Percentiles rank a stretch among this genome's conserved stretches.
phyloP scores from a whole-genome alignment of 2,797 vertebrate species.

The Onychomys torridus region DNA sequence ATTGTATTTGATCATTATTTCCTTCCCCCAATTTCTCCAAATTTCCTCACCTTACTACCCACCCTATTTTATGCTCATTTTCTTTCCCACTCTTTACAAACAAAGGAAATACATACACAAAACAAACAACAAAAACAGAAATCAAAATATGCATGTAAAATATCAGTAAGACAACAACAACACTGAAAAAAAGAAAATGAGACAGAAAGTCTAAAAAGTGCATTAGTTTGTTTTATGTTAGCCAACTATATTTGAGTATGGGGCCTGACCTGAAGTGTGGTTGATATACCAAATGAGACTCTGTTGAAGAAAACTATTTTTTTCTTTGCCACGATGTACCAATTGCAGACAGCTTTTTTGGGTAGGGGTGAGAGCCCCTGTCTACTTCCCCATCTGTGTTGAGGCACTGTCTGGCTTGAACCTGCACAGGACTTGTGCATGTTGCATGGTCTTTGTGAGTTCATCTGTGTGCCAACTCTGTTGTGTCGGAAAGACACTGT shows the following conservation, averaged over 20 bases:
- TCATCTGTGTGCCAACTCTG: background rate
- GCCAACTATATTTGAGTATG: background rate
- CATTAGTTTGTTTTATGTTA: background rate
- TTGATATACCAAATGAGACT: background rate
- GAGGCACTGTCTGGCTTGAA: background rate
- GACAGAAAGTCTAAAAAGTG: background rate
- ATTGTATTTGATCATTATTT: background rate
- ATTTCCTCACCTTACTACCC: background rate
- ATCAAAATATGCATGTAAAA: background rate
- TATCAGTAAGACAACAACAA: background rate
- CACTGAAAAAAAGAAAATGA: background rate
- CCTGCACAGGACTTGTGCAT: background rate
- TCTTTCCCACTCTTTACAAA: background rate
- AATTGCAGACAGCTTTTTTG: background rate
- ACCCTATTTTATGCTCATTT: background rate
- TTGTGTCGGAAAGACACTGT: background rate
- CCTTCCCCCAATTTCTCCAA: background rate
- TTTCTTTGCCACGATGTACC: background rate
- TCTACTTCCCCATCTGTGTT: background rate
- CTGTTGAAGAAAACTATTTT: background rate
- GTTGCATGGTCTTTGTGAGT: background rate
- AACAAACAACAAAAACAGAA: background rate
- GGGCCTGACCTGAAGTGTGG: background rate
- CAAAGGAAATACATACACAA: background rate
- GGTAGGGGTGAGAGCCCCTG: background rate